Conservation (phyloP, 2,113 vertebrate species). For the Salvelinus namaycush region DNA sequence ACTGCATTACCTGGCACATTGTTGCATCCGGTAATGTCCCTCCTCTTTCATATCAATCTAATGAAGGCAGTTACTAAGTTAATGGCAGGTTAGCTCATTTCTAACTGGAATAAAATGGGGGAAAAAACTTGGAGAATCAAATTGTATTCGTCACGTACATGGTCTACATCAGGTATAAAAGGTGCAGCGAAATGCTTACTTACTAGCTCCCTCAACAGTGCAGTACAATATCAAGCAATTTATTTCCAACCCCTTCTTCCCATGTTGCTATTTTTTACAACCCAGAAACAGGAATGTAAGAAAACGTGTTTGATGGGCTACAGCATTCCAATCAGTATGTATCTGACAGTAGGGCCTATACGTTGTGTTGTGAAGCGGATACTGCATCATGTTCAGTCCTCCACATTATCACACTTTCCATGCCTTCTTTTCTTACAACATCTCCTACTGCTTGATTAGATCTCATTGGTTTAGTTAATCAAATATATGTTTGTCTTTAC, state of each 20-base stretch:
- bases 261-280: background rate
- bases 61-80: no score
- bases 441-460: no score
- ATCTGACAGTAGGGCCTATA: background rate
- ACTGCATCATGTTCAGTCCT: background rate
- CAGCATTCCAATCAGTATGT: constrained; percentile 12
- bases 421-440: background rate
- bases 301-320: constrained; percentile 15
- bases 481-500: no score
- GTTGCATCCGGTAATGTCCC: background rate
- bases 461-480: no score
- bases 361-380: background rate
- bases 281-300: background rate
- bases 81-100: background rate
- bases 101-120: no score
- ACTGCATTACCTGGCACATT: background rate
- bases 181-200: no score
- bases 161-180: no score
- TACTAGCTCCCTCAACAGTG: no score
- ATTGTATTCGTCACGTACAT: no score
- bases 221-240: background rate
- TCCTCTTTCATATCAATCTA: background rate
- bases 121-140: no score
- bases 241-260: background rate
- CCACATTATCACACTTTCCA: background rate